These are phyloP conservation scores for Melieria picta DNA, from an alignment of 2,888 invertebrate genomes.

Conservation along the genomic window DNA sequence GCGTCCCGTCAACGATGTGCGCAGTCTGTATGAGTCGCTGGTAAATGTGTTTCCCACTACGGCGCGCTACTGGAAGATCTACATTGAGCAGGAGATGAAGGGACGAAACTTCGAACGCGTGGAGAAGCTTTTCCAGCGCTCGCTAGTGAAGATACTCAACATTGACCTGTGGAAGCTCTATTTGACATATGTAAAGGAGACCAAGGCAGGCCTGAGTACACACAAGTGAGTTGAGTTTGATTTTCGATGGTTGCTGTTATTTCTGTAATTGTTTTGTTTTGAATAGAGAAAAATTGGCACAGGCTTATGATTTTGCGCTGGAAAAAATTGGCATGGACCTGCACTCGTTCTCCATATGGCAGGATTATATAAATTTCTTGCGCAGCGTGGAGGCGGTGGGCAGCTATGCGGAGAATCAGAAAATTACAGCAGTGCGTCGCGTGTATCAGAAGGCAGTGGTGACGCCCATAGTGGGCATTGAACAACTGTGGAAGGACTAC, in stretches of 20 bases:
- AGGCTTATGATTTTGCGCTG: constrained; percentile 98
- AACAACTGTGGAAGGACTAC: constrained; percentile 97
- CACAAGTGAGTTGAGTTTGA: constrained; percentile 80
- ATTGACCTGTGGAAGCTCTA: constrained; percentile 99
- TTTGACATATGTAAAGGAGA: constrained; percentile 97
- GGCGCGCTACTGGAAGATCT: constrained; percentile 98
- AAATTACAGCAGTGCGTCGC: constrained; percentile 97
- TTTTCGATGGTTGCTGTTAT: neutral
- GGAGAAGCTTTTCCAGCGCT: constrained; percentile 98
- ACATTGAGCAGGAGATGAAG: constrained; percentile 98
- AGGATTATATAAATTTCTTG: constrained; percentile 96
- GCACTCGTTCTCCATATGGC: constrained; percentile 96
- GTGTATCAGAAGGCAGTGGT: constrained; percentile 96
- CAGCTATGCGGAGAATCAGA: constrained; percentile 99
- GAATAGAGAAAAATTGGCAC: constrained; percentile 97
- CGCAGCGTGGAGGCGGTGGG: constrained; percentile 97
- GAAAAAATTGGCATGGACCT: constrained; percentile 99
- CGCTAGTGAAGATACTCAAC: constrained; percentile 97
- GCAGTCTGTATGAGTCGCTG: constrained; percentile 93
- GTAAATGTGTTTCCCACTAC: constrained; percentile 94
- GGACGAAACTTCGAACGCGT: constrained; percentile 97
- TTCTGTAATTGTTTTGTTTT: constrained; percentile 2
- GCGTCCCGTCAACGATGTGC: constrained; percentile 86
- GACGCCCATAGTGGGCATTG: constrained; percentile 97
- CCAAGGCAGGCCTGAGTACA: constrained; percentile 89